These are phyloP conservation scores for mouse (Mus musculus) DNA, from an alignment of 2,113 vertebrate species.

Conservation along the genomic window DNA sequence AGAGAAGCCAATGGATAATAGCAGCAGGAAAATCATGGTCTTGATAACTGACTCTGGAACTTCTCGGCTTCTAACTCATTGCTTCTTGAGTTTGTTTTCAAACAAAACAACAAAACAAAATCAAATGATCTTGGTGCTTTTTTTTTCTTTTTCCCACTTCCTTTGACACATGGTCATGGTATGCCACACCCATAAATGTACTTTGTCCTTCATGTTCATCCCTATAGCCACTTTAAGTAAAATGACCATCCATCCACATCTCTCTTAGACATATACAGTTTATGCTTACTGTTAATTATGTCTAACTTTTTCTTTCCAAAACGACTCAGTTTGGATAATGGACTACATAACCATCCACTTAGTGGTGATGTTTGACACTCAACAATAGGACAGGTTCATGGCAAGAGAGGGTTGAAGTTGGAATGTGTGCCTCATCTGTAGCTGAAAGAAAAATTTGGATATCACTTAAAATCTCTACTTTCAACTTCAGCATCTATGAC, in stretches of 20 bases:
- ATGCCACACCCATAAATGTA: neutral
- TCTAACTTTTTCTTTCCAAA: conserved; percentile 6
- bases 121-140: neutral
- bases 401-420: neutral
- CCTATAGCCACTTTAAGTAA: neutral
- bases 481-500: neutral
- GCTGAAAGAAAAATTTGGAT: neutral
- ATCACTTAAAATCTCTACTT: neutral
- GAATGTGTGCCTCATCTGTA: neutral
- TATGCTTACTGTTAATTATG: neutral
- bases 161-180: neutral
- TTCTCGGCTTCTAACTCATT: neutral
- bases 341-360: neutral
- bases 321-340: neutral
- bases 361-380: neutral
- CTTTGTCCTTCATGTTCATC: neutral
- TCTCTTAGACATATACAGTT: neutral
- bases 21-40: neutral
- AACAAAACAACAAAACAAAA: conserved; percentile 5
- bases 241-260: neutral
- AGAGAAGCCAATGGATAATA: neutral
- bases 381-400: neutral
- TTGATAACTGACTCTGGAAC: neutral
- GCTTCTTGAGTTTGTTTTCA: neutral
- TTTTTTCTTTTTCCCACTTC: neutral